Evolutionary conservation across 2,113 vertebrate genomes (phyloP).

Genomic region (Lasiurus borealis): DNA sequence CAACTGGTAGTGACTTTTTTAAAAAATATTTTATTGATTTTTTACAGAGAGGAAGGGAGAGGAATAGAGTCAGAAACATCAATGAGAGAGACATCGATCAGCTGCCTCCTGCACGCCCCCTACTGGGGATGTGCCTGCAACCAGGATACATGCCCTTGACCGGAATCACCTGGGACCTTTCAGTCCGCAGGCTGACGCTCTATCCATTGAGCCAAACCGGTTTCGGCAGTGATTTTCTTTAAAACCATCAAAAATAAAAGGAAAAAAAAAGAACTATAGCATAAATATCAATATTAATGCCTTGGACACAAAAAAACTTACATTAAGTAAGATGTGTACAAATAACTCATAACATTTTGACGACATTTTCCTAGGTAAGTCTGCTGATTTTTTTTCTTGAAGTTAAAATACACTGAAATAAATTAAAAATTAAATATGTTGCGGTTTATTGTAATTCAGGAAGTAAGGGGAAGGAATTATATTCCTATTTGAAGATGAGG

Average conservation of each 20-base stretch:
- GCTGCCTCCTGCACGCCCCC: too few species aligned
- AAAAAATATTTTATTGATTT: too few species aligned
- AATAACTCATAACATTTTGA: background rate
- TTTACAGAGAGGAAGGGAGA: too few species aligned
- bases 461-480: background rate
- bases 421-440: conserved; percentile 5
- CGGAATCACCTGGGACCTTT: too few species aligned
- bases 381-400: background rate
- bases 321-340: conserved; percentile 14
- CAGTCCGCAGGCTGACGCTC: too few species aligned
- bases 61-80: too few species aligned
- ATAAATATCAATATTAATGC: background rate
- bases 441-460: background rate
- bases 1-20: background rate
- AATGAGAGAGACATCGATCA: too few species aligned
- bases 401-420: conserved; percentile 18
- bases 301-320: background rate
- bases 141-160: too few species aligned
- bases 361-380: background rate
- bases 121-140: too few species aligned
- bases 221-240: background rate
- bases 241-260: conserved; percentile 49
- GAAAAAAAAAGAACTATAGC: background rate
- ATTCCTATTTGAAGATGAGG: conserved; percentile 35
- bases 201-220: too few species aligned